A percentile compares a stretch with the other conserved stretches of the same genome.
Evolutionary conservation across 2,797 vertebrate genomes (phyloP).

Genomic region (Gymnodraco acuticeps): DNA sequence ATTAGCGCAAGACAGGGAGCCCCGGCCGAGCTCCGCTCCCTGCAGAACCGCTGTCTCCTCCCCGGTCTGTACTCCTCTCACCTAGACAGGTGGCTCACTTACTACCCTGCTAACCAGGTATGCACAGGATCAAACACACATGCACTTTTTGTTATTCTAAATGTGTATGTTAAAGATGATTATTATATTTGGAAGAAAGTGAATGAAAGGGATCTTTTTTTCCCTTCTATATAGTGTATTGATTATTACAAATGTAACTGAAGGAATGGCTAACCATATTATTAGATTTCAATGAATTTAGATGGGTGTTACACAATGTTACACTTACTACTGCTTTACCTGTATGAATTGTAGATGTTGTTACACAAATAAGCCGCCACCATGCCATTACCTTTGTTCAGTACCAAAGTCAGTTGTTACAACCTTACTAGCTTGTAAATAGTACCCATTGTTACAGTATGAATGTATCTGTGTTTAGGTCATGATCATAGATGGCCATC

Average conservation of each 20-base stretch:
- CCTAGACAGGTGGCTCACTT: slow-evolving; percentile 92
- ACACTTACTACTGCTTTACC: neutral
- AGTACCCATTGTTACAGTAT: slow-evolving; percentile 12
- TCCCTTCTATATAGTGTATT: neutral
- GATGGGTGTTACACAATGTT: neutral
- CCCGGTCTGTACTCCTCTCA: slow-evolving; percentile 94
- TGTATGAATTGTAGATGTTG: neutral
- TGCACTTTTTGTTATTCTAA: neutral
- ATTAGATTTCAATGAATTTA: neutral
- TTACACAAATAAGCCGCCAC: neutral
- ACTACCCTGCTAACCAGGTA: slow-evolving; percentile 94
- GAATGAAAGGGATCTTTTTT: neutral
- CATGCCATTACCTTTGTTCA: neutral
- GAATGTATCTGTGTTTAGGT: slow-evolving; percentile 80
- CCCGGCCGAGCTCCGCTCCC: slow-evolving; percentile 85
- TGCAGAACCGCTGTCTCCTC: slow-evolving; percentile 91
- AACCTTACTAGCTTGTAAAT: neutral
- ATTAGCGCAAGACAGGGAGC: slow-evolving; percentile 88
- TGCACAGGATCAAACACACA: neutral
- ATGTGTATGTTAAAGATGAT: neutral
- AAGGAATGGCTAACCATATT: too few species aligned
- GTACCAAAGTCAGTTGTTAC: neutral
- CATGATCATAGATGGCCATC: slow-evolving; percentile 97
- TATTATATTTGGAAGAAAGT: neutral
- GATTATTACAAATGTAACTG: neutral